These are phyloP conservation scores for Pelagia noctiluca DNA, from an alignment of 30 jellyfish, hydroid and myxozoan genomes.

Conservation along the genomic window DNA sequence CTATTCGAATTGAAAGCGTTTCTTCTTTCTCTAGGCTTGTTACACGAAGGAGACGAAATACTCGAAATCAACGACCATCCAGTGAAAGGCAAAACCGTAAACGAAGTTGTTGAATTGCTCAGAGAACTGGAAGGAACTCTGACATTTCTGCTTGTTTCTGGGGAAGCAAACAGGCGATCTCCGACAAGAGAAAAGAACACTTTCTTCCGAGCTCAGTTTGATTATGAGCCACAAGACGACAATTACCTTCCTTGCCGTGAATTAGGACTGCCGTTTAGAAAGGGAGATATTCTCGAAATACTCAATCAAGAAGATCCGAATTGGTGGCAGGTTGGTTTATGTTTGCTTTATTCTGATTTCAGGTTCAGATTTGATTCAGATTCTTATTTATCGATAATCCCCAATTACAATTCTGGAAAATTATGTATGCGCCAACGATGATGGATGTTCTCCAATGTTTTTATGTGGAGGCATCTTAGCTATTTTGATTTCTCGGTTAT, in stretches of 20 bases:
- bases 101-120: slow-evolving; percentile 90
- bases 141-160: slow-evolving; percentile 88
- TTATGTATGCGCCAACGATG: too few species aligned
- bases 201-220: slow-evolving; percentile 87
- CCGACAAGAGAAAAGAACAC: slow-evolving; percentile 57
- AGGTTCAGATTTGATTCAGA: too few species aligned
- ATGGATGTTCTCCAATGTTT: too few species aligned
- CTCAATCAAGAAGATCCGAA: slow-evolving; percentile 90
- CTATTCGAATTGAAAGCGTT: too few species aligned
- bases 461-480: too few species aligned
- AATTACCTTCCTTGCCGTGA: slow-evolving; percentile 91
- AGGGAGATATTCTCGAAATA: slow-evolving; percentile 90
- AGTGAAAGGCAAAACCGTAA: slow-evolving; percentile 87
- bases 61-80: slow-evolving; percentile 92
- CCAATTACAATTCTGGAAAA: too few species aligned
- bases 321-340: slow-evolving; percentile 96
- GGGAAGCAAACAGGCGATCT: slow-evolving; percentile 60
- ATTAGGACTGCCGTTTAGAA: slow-evolving; percentile 83
- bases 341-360: too few species aligned
- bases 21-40: slow-evolving; percentile 60
- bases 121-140: slow-evolving; percentile 97
- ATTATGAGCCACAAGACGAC: slow-evolving; percentile 92
- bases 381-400: too few species aligned
- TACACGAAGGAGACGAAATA: slow-evolving; percentile 98
- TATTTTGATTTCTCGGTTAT: too few species aligned